A percentile compares a stretch with the other conserved stretches of the same genome.
Conservation (phyloP, 1,140 invertebrate species). For the Drosophila suzukii region DNA sequence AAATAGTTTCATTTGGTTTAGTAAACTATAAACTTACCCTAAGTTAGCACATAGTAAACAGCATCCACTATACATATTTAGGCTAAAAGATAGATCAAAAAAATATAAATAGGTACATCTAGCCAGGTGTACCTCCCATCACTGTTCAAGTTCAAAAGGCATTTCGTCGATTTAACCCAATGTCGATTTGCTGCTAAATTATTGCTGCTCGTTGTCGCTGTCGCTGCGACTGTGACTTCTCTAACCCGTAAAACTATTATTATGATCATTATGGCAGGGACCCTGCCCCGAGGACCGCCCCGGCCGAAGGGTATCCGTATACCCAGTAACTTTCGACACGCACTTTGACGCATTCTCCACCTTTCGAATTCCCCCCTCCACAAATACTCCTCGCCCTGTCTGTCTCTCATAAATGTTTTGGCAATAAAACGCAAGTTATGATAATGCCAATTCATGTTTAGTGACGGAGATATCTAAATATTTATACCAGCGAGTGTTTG, state of each 20-base stretch:
- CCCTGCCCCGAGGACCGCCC: neutral
- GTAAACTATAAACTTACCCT: too few species aligned
- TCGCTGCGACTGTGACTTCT: slow-evolving; percentile 78
- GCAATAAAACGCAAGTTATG: slow-evolving; percentile 78
- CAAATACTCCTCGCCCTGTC: slow-evolving; percentile 5
- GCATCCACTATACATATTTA: too few species aligned
- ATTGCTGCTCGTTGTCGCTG: slow-evolving; percentile 67
- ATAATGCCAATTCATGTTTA: slow-evolving; percentile 76
- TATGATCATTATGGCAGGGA: slow-evolving; percentile 69
- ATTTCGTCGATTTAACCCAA: slow-evolving; percentile 67
- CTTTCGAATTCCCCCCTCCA: neutral
- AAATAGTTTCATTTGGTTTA: too few species aligned
- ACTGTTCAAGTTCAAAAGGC: slow-evolving; percentile 54
- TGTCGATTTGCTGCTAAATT: slow-evolving; percentile 62
- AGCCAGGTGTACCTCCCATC: neutral
- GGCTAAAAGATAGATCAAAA: too few species aligned
- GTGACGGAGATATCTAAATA: slow-evolving; percentile 55
- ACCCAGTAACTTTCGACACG: slow-evolving; percentile 62
- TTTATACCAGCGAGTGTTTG: slow-evolving; percentile 45
- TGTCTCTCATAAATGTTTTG: slow-evolving; percentile 77
- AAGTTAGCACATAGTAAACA: too few species aligned
- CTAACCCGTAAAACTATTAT: slow-evolving; percentile 81
- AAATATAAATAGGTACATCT: neutral
- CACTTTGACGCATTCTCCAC: slow-evolving; percentile 56
- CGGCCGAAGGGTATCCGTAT: slow-evolving; percentile 3